Evolutionary conservation across 2,113 vertebrate species (phyloP).

Genomic region (Silurus glanis): DNA sequence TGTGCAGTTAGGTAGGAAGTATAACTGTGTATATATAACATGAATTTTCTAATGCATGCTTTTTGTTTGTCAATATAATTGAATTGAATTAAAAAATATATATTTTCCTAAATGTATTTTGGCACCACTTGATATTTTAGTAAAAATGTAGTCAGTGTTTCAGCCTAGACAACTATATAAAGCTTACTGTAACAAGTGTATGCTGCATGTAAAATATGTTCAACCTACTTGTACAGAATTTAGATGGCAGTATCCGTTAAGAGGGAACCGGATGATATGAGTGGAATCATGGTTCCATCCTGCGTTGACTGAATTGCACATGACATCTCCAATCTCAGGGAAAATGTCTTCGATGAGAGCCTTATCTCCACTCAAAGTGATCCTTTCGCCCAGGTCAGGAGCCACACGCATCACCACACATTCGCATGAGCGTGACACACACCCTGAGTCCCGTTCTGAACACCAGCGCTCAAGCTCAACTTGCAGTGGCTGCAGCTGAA

Average conservation of each 20-base stretch:
- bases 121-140: background rate
- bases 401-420: slow-evolving; percentile 89
- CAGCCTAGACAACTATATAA: background rate
- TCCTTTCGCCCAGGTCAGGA: slow-evolving; percentile 87
- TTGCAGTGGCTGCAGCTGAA: slow-evolving; percentile 89
- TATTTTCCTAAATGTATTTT: background rate
- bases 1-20: background rate
- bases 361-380: slow-evolving; percentile 84
- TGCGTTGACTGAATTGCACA: slow-evolving; percentile 82
- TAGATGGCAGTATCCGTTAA: slow-evolving; percentile 88
- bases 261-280: slow-evolving; percentile 85
- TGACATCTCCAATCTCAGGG: slow-evolving; percentile 84
- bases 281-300: slow-evolving; percentile 76
- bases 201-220: background rate
- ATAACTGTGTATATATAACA: background rate
- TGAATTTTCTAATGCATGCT: background rate
- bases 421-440: slow-evolving; percentile 79
- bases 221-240: slow-evolving; percentile 87
- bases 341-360: slow-evolving; percentile 90
- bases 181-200: background rate
- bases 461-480: slow-evolving; percentile 88
- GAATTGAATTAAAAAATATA: background rate
- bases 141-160: background rate
- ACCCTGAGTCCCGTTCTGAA: slow-evolving; percentile 77
- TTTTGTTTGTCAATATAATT: background rate